These are phyloP conservation scores for Aegithalos caudatus DNA, from an alignment of 2,113 vertebrate genomes.

Conservation along the genomic window DNA sequence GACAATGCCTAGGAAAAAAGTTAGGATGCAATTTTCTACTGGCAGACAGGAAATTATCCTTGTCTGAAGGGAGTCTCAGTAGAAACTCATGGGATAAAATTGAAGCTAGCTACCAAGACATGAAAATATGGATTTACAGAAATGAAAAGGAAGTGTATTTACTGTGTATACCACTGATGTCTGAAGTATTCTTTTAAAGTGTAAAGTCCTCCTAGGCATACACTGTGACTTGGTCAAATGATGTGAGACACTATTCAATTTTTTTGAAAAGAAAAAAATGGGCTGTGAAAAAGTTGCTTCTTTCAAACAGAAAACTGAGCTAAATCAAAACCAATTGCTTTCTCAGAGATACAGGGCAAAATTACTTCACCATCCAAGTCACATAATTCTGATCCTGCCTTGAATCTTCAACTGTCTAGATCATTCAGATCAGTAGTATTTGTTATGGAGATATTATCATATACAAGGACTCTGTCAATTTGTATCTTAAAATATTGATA, in stretches of 20 bases:
- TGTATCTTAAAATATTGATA: neutral
- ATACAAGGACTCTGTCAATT: neutral
- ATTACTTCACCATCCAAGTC: neutral
- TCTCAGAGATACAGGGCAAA: neutral
- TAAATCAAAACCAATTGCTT: neutral
- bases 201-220: neutral
- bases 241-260: neutral
- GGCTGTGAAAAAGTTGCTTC: neutral
- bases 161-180: neutral
- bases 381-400: neutral
- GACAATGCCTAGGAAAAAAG: neutral
- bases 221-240: neutral
- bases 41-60: neutral
- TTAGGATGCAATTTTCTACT: neutral
- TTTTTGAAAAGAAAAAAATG: neutral
- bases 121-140: neutral
- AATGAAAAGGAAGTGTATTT: neutral
- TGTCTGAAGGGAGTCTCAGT: neutral
- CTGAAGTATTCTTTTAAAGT: neutral
- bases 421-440: neutral
- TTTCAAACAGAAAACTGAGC: neutral
- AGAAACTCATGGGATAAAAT: neutral
- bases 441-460: neutral
- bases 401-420: neutral
- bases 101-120: neutral